Percentiles rank a stretch among this genome's conserved stretches.
Evolutionary conservation across 2,797 vertebrate species (phyloP).

Genomic region (Propithecus deckenii): DNA sequence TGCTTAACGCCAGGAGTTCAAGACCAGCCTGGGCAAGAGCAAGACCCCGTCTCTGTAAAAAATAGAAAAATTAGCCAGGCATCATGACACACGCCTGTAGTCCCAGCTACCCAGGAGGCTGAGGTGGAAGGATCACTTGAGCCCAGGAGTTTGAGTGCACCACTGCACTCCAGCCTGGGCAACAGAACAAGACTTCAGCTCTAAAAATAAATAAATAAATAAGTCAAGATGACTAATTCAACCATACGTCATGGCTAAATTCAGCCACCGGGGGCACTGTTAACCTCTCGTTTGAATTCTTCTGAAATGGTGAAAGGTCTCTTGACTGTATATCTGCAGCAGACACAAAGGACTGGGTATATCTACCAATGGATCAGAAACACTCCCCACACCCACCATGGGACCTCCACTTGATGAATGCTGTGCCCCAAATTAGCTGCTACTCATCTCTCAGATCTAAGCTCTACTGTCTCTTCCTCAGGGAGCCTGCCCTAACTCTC

Average conservation of each 20-base stretch:
- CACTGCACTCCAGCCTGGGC: not conserved
- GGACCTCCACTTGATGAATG: not conserved
- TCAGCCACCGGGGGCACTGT: not conserved
- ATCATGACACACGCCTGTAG: not conserved
- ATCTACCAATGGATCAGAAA: not conserved
- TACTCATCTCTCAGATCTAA: not conserved
- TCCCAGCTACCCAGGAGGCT: not conserved
- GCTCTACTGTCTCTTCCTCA: not conserved
- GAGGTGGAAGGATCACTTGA: not conserved
- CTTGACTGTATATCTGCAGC: not conserved
- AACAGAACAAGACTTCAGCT: not conserved
- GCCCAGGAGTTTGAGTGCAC: not conserved
- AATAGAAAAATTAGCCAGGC: not conserved
- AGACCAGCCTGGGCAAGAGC: not conserved
- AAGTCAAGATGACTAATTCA: not conserved
- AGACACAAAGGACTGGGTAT: not conserved
- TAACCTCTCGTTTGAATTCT: not conserved
- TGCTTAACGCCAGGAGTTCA: not conserved
- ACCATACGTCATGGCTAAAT: not conserved
- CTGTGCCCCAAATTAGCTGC: not conserved
- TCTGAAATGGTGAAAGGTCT: not conserved
- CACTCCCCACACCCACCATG: not conserved
- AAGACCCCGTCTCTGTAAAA: not conserved
- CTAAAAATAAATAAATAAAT: not conserved
- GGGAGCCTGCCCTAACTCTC: not conserved